Evolutionary conservation across 2,113 vertebrate genomes (phyloP), one percentile per base, ranked within the genome.

Genomic region (Eurystomus gularis): DNA sequence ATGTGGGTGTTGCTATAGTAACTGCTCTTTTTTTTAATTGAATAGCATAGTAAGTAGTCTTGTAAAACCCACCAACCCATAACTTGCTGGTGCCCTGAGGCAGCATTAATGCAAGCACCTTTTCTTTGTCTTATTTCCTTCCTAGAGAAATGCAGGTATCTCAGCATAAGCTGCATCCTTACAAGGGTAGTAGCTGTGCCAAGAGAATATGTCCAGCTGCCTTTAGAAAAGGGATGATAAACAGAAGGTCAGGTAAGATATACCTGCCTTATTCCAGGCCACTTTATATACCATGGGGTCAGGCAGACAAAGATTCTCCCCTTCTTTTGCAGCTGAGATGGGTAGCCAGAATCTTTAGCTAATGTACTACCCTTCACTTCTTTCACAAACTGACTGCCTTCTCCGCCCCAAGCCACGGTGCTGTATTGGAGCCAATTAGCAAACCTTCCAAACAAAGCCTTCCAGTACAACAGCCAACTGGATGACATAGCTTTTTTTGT

Each of bases 41-140:
- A 98, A 97, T 97, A 97, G 97, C 97, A 97, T 97, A 97, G 97
- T 97, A 98, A 97, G 97, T 98, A 97, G 96, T 98, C 97, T 98
- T 98, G 97, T 98, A 98, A 98, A 98, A 98, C 97, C 97, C 96
- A 98, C 97, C 97, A 98, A 98, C 95, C 97, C 97, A 96, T 97
- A 98, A 98, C 97, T 98, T 98, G 95, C 94, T 94, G 80, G 81
- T 97, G 96, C 96, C 97, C 94, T 75, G 93, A 98, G 97, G 97
- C 96, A 97, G 94, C 93, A 96, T 97, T 98, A 98, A 97, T 95
- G 97, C 96, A 97, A 97, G 91, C 94, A 97, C 95, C 95, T 98
- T 97, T 95, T 97, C 96, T 98, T 97, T 97, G 94, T 97, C 96
- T 98, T 95, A 92, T 68, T 96, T 95, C 82, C 42, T 90, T 96